Conservation (phyloP, 2,113 vertebrate genomes). For the Oophaga pumilio region DNA sequence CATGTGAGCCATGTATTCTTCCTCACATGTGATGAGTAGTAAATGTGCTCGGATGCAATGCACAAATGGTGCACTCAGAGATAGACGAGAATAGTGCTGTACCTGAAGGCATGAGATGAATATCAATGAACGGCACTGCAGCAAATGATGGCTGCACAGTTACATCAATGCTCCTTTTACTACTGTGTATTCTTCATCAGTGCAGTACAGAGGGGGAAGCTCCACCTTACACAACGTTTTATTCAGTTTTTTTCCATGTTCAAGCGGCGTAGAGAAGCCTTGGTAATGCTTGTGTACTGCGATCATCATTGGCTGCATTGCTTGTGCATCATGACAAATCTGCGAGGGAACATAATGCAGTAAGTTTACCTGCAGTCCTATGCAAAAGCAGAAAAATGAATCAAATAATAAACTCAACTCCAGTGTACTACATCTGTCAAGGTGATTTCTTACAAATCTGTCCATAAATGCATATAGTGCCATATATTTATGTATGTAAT, state of each 20-base stretch:
- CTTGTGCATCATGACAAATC: background rate
- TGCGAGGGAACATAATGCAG: background rate
- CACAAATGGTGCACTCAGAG: slow-evolving; percentile 8
- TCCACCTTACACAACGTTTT: background rate
- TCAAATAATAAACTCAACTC: no score
- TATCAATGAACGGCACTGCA: slow-evolving; percentile 55
- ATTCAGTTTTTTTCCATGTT: background rate
- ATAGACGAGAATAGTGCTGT: slow-evolving; percentile 34
- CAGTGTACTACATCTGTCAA: background rate
- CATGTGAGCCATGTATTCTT: background rate
- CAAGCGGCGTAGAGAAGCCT: background rate
- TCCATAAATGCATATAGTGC: background rate
- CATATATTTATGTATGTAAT: no score
- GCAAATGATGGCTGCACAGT: slow-evolving; percentile 48
- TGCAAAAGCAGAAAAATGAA: background rate
- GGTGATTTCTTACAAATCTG: background rate
- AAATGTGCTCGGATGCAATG: slow-evolving; percentile 8
- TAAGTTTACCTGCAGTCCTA: background rate
- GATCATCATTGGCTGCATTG: background rate
- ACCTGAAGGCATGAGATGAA: slow-evolving; percentile 57
- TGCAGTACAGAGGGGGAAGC: slow-evolving; percentile 18
- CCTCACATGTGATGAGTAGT: background rate
- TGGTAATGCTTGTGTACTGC: background rate
- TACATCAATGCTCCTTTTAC: slow-evolving; percentile 51
- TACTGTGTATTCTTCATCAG: slow-evolving; percentile 46